A percentile compares a stretch with the other conserved stretches of the same genome.
Conservation (phyloP, 2,113 vertebrate genomes). For the Apistogramma diplotaenia region DNA sequence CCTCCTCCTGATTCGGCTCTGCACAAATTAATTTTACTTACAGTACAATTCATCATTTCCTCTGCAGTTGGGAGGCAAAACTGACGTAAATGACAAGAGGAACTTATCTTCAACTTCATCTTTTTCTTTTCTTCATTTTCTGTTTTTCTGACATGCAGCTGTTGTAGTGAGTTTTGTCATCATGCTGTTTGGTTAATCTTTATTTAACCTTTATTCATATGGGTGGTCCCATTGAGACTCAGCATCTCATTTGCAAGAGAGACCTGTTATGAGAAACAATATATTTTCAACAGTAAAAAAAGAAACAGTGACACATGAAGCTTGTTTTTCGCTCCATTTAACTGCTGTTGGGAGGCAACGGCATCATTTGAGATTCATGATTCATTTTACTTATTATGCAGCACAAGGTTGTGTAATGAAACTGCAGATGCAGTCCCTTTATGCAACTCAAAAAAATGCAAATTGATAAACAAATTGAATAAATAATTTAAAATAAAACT, state of each 20-base stretch:
- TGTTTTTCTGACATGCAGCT: background rate
- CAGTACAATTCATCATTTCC: slow-evolving; percentile 12
- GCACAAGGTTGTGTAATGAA: background rate
- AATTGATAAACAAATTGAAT: background rate
- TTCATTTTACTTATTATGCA: background rate
- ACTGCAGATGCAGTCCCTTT: background rate
- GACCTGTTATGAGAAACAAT: too few species aligned
- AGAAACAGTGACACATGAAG: background rate
- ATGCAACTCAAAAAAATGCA: background rate
- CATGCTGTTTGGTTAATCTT: background rate
- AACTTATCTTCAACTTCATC: background rate
- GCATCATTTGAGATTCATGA: background rate
- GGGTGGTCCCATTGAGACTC: too few species aligned
- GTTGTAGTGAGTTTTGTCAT: background rate
- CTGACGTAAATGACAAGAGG: slow-evolving; percentile 7
- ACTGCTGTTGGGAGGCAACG: background rate
- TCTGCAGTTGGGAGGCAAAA: background rate
- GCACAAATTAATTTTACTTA: slow-evolving; percentile 20
- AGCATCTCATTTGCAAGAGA: too few species aligned
- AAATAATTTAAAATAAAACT: background rate
- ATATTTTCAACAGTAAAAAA: too few species aligned
- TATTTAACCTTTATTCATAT: too few species aligned
- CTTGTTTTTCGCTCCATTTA: background rate
- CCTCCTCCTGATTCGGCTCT: slow-evolving; percentile 8
- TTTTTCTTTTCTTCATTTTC: slow-evolving; percentile 1